Conservation (phyloP, 2,113 vertebrate genomes). For the Eupsittula cactorum region DNA sequence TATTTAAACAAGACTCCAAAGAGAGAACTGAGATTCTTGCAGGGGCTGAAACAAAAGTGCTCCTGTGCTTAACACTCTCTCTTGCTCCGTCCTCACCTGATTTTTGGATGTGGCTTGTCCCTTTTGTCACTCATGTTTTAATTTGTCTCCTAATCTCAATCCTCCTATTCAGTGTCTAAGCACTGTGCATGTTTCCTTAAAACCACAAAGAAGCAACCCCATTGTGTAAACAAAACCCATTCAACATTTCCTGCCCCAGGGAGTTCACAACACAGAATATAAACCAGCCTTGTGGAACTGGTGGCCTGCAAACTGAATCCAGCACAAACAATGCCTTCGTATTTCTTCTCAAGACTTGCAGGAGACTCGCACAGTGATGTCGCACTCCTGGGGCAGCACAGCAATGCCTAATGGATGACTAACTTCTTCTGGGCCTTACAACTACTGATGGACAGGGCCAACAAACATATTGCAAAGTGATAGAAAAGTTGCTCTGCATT, state of each 20-base stretch:
- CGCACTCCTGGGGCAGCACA: background rate
- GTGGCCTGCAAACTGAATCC: background rate
- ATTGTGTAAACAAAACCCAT: fast-evolving
- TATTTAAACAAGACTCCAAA: background rate
- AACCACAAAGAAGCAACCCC: fast-evolving
- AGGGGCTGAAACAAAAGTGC: background rate
- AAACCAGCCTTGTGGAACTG: background rate
- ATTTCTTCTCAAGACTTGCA: background rate
- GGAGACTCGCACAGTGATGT: fast-evolving
- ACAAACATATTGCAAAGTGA: fast-evolving
- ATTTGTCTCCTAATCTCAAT: background rate
- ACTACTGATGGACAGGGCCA: background rate
- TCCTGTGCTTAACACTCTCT: background rate
- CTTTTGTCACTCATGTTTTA: background rate
- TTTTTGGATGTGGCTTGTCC: background rate
- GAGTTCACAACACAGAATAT: background rate
- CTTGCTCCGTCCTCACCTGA: background rate
- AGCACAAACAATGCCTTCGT: background rate
- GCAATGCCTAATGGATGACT: background rate
- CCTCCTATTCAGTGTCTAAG: background rate
- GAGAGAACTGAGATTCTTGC: background rate
- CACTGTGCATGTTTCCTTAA: background rate
- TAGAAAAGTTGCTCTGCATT: background rate
- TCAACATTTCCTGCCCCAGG: background rate
- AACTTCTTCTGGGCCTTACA: background rate